These are phyloP conservation scores for Neoniphon sammara DNA, from an alignment of 2,797 vertebrate genomes.

Conservation along the genomic window DNA sequence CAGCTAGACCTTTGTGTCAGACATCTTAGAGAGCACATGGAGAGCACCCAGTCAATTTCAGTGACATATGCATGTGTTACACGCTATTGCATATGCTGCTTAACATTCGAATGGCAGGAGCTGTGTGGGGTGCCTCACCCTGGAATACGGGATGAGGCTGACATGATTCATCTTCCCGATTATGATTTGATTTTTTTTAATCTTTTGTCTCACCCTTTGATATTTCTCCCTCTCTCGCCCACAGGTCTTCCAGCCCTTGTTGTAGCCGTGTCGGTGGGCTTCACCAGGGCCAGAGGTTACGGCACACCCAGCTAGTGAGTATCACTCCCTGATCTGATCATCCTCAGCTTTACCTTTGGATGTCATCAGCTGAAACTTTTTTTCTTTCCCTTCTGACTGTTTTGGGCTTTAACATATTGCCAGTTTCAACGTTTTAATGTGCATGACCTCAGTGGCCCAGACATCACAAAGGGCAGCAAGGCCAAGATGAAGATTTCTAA, in stretches of 20 bases:
- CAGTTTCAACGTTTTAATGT: too few relatives aligned
- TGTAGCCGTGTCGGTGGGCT: conserved; percentile 97
- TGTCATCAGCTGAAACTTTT: background rate
- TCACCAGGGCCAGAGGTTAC: conserved; percentile 97
- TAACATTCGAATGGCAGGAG: conserved; percentile 53
- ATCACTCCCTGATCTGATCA: conserved; percentile 16
- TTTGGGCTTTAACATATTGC: too few relatives aligned
- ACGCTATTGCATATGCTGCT: conserved; percentile 50
- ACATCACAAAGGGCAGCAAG: too few relatives aligned
- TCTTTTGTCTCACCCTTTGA: conserved; percentile 42
- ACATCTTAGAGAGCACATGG: conserved; percentile 11
- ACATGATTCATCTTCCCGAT: conserved; percentile 18
- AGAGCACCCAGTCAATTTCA: conserved; percentile 39
- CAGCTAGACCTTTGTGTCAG: conserved; percentile 23
- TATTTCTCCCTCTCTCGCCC: conserved; percentile 19
- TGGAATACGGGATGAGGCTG: conserved; percentile 29
- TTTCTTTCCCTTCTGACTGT: too few relatives aligned
- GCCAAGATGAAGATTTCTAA: too few relatives aligned
- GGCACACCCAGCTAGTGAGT: conserved; percentile 98
- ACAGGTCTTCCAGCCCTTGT: conserved; percentile 96
- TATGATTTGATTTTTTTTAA: conserved; percentile 29
- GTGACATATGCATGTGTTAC: conserved; percentile 43
- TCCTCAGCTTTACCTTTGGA: background rate
- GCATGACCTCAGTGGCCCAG: too few relatives aligned
- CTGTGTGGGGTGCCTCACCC: conserved; percentile 20